phyloP scores from a whole-genome alignment of 2,888 invertebrate species.

The Andrena dorsata region DNA sequence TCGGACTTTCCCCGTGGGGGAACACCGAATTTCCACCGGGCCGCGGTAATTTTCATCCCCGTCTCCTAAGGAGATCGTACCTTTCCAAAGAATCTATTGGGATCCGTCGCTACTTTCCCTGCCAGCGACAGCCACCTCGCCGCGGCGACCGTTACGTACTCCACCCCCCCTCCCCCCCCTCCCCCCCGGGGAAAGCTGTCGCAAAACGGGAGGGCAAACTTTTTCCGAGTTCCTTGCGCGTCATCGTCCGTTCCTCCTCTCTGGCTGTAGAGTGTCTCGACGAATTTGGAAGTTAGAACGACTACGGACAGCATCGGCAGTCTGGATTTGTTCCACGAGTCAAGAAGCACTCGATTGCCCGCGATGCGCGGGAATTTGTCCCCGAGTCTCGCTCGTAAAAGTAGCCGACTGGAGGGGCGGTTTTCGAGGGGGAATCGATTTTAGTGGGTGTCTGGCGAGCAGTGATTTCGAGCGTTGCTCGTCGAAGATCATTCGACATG shows the following conservation, averaged over 20 bases:
- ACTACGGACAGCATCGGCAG: neutral
- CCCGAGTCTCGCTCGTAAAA: neutral
- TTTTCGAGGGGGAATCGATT: neutral
- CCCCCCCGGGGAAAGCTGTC: neutral
- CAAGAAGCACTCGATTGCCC: neutral
- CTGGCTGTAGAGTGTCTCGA: slow-evolving; percentile 52
- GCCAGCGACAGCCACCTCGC: neutral
- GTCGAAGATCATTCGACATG: slow-evolving; percentile 9
- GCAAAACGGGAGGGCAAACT: slow-evolving; percentile 15
- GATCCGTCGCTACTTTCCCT: neutral
- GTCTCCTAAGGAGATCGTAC: too few species aligned
- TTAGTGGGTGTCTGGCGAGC: neutral
- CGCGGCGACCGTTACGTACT: neutral
- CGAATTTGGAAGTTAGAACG: slow-evolving; percentile 40
- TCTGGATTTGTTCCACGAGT: slow-evolving; percentile 1
- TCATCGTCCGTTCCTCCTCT: slow-evolving; percentile 43
- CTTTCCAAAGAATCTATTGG: too few species aligned
- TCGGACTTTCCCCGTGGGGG: neutral
- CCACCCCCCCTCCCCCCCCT: too few species aligned
- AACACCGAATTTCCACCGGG: neutral
- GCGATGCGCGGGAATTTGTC: neutral
- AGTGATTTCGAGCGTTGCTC: neutral
- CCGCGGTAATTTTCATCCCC: neutral
- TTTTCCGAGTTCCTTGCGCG: slow-evolving; percentile 20
- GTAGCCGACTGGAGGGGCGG: slow-evolving; percentile 4